Evolutionary conservation across 2,113 vertebrate genomes (phyloP), one percentile per base, ranked within the genome.

Genomic region (Hirundichthys speculiger): DNA sequence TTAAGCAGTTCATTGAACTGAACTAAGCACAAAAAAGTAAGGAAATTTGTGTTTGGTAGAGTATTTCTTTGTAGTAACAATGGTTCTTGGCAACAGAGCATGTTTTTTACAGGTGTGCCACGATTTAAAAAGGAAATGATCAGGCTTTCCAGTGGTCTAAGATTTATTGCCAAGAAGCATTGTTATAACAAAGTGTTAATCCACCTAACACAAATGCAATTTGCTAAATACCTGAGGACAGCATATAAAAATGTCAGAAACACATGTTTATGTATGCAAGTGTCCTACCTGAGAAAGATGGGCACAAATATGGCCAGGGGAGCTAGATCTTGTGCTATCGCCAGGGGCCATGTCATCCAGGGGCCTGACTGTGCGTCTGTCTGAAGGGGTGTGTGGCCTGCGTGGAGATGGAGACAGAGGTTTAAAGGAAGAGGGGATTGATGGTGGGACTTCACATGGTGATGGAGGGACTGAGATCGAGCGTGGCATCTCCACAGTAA

Each of bases 391-490:
- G 89, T 99, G 95, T 0, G 96, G 96, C 75, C 96, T 91, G 66
- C 94, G 92, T 3, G 93, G 92, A 0, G 91, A 94, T 3, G 93
- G 92, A 0, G 91, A 94, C 55, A 95, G 88, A 47, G 74, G 86
- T 79, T 95, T 95, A 69, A 91, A 90, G 2, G 89, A 75, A 0
- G 93, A 88, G n/a, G 94, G 94, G 0, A 92, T 90, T 0, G 93
- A 92, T 1, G 95, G 94, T 40, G 94, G 94, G 60, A 98, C 92
- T 70, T 99, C 98, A 3, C 95, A 95, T 0, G 97, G 97, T 19
- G 98, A 99, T 0, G 98, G 96, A 0, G 96, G 98, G 74, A 99
- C 96, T 1, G 98, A 99, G 80, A 99, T 91, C 5, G 95, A 98
- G 10, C 96, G 95, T 0, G 97, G 97, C 88, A 97, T 95, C 78